Percentiles rank a stretch among this genome's conserved stretches.
phyloP scores from a whole-genome alignment of 2,888 invertebrate species.

The Trilocha varians region DNA sequence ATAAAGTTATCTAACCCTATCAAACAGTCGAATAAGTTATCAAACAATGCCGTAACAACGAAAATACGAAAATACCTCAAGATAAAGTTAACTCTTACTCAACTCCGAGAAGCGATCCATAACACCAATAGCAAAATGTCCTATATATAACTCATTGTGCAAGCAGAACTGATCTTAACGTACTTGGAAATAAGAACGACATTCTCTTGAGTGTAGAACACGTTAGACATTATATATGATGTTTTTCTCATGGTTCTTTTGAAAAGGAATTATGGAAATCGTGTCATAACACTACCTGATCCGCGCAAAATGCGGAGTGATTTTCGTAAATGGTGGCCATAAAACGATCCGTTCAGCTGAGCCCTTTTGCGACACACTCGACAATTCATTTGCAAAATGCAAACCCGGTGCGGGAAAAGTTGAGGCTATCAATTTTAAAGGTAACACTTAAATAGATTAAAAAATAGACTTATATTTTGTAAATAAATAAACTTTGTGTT shows the following conservation, averaged over 20 bases:
- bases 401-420: too few relatives aligned
- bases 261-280: not conserved
- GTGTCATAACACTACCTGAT: not conserved
- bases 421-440: too few relatives aligned
- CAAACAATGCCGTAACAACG: not conserved
- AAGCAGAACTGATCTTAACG: not conserved
- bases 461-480: too few relatives aligned
- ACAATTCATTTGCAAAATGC: too few relatives aligned
- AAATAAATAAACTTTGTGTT: too few relatives aligned
- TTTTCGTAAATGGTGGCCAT: not conserved
- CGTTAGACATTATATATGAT: not conserved
- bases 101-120: not conserved
- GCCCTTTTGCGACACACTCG: too few relatives aligned
- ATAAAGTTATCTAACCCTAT: not conserved
- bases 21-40: not conserved
- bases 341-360: not conserved
- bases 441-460: too few relatives aligned
- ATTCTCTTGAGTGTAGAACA: not conserved
- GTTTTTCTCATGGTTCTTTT: not conserved
- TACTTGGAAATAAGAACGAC: not conserved
- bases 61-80: not conserved
- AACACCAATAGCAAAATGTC: not conserved
- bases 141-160: not conserved
- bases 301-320: not conserved
- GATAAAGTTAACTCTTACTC: not conserved